phyloP scores from a whole-genome alignment of 2,113 vertebrate species.

The Egretta garzetta region DNA sequence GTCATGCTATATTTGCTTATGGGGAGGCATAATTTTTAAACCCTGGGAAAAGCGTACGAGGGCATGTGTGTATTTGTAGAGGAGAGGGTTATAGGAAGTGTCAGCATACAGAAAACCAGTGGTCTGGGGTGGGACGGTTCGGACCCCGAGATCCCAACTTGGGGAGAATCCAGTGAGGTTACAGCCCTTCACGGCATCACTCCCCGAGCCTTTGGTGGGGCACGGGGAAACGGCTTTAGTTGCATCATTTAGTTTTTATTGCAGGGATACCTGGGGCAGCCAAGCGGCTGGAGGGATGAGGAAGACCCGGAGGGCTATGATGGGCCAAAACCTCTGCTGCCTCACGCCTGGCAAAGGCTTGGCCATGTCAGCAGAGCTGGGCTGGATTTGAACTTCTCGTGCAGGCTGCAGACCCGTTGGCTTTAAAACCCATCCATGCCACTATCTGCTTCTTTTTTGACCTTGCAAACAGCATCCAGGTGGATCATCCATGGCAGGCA shows the following conservation, averaged over 20 bases:
- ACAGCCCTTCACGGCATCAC: background rate
- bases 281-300: background rate
- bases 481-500: background rate
- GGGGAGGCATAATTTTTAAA: constrained; percentile 73
- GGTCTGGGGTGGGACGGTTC: background rate
- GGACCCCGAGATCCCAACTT: background rate
- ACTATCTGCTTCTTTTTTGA: background rate
- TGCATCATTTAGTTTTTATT: background rate
- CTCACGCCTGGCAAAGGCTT: fast-evolving
- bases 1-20: constrained; percentile 74
- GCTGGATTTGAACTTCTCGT: background rate
- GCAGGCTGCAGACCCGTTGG: background rate
- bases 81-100: background rate
- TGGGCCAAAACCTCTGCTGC: background rate
- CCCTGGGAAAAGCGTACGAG: constrained; percentile 55
- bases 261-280: background rate
- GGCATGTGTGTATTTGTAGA: background rate
- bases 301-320: background rate
- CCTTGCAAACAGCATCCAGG: background rate
- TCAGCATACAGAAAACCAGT: background rate
- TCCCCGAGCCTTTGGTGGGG: background rate
- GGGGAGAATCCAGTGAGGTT: background rate
- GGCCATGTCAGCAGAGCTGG: fast-evolving
- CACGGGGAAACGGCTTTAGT: background rate
- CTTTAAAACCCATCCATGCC: background rate